Evolutionary conservation across 2,113 vertebrate species (phyloP).

Genomic region (Callospermophilus lateralis): DNA sequence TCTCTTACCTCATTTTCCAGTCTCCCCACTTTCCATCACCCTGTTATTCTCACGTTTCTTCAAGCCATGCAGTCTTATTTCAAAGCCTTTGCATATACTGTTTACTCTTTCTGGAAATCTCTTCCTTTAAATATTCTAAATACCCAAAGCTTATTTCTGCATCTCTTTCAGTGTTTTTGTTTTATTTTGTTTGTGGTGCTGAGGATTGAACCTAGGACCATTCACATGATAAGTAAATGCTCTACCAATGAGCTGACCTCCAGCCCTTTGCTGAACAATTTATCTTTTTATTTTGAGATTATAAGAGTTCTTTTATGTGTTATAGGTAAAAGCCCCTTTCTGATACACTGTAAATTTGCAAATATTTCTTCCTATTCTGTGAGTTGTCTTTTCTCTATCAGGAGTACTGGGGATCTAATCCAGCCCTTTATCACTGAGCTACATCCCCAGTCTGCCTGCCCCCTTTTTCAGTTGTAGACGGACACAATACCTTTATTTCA

Average conservation of each 20-base stretch:
- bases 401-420: neutral
- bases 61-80: neutral
- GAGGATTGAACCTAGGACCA: neutral
- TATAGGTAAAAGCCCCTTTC: neutral
- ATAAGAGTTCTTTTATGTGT: neutral
- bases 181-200: neutral
- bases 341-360: neutral
- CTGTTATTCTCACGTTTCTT: neutral
- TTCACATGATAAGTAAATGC: neutral
- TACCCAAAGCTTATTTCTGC: neutral
- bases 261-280: neutral
- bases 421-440: too few relatives aligned
- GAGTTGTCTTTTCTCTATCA: neutral
- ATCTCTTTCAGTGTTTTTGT: neutral
- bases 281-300: neutral
- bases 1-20: neutral
- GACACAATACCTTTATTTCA: too few relatives aligned
- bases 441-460: too few relatives aligned
- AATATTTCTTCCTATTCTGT: neutral
- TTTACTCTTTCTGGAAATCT: slow-evolving; percentile 20
- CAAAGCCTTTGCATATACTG: neutral
- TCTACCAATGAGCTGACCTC: neutral
- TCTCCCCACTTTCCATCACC: neutral
- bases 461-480: too few relatives aligned
- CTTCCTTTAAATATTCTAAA: neutral